Percentiles rank a stretch among this genome's conserved stretches.
These are phyloP conservation scores for Lucifuga dentata DNA, from an alignment of 2,113 vertebrate species.

Conservation along the genomic window DNA sequence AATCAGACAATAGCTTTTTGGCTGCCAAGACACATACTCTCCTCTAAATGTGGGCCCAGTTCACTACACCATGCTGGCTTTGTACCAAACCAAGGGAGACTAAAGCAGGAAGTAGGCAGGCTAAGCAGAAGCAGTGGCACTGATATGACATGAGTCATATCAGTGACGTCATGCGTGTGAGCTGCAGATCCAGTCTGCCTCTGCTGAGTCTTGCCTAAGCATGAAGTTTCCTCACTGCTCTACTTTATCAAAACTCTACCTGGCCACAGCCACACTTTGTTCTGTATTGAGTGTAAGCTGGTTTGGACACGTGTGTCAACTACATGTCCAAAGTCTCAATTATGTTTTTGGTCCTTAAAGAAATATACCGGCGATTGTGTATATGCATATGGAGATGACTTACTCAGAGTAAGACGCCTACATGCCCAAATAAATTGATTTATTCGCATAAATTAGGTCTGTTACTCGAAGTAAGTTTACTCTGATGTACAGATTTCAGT, in stretches of 20 bases:
- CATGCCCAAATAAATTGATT: too few relatives aligned
- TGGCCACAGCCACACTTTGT: conserved; percentile 5
- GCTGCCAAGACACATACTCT: neutral
- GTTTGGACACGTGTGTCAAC: neutral
- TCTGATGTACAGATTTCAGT: too few relatives aligned
- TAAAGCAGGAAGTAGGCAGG: conserved; percentile 56
- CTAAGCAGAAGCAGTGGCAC: conserved; percentile 52
- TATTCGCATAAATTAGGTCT: too few relatives aligned
- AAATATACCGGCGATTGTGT: too few relatives aligned
- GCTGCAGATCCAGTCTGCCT: conserved; percentile 26
- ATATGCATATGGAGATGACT: too few relatives aligned
- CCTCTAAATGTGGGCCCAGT: conserved; percentile 5
- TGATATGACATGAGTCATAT: conserved; percentile 68
- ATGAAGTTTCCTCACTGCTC: conserved; percentile 36
- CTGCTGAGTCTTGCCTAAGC: conserved; percentile 61
- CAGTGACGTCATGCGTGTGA: conserved; percentile 56
- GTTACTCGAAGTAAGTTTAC: too few relatives aligned
- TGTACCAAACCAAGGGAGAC: conserved; percentile 34
- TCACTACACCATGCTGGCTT: neutral
- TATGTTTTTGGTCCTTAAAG: neutral
- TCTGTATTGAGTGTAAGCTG: neutral
- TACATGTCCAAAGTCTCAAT: neutral
- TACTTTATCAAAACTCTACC: conserved; percentile 39
- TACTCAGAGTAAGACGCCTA: too few relatives aligned
- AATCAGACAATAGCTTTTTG: neutral